Conservation (phyloP, 1,140 invertebrate genomes). For the Orchestia grillus region DNA sequence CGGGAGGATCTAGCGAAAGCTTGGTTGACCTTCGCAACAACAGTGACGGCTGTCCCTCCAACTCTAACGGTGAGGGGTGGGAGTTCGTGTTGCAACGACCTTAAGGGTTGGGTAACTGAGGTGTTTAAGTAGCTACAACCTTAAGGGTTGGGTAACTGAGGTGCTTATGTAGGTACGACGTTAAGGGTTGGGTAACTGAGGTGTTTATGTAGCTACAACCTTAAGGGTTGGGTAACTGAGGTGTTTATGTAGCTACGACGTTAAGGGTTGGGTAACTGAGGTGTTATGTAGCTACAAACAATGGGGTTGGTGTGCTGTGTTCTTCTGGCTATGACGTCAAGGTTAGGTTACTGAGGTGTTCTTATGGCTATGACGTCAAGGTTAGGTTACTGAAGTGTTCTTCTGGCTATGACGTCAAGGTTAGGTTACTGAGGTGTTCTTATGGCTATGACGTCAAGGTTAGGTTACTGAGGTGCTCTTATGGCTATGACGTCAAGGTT, state of each 20-base stretch:
- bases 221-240: background rate
- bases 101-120: background rate
- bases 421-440: background rate
- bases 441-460: background rate
- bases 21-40: slow-evolving; percentile 15
- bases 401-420: background rate
- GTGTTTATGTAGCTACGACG: background rate
- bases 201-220: background rate
- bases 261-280: background rate
- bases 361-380: background rate
- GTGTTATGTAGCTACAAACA: background rate
- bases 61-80: background rate
- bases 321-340: background rate
- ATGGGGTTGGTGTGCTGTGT: background rate
- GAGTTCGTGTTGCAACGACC: too few species aligned
- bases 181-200: background rate
- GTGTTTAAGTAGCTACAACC: background rate
- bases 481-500: background rate
- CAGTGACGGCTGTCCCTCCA: background rate
- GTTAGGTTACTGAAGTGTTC: background rate
- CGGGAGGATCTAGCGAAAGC: slow-evolving; percentile 15
- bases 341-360: background rate
- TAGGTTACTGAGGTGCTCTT: background rate
- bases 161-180: background rate
- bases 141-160: background rate